Base-by-base conservation (phyloP, 1,140 invertebrate genomes). In the Hyles vespertilio region DNA sequence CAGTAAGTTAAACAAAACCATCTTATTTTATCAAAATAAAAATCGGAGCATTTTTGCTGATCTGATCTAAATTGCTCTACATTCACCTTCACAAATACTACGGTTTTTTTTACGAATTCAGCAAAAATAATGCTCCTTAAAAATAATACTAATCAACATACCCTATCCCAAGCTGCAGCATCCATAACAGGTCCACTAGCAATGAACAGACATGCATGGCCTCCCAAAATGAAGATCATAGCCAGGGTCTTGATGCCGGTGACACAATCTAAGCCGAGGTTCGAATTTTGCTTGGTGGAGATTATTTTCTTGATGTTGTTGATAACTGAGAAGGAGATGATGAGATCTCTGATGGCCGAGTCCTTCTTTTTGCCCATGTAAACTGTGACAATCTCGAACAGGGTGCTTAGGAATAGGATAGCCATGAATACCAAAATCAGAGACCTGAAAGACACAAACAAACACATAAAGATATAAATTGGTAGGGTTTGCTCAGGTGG, bases 131-230 rank as follows among this genome's bases (percentile, higher is more conserved):
- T 1, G 22, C 22, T 22, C 22, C 22, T 22, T 22, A 22, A 22
- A 22, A 11, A 10, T 11, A 48, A 10, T 5, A 6, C 7, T 5
- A n/a, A 11, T 34, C 9, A 63, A 77, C 81, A 83, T 82, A 93
- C 93, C 65, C 91, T 69, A 69, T 91, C 88, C 80, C 90, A 92
- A 70, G 92, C 93, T 58, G 90, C 83, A 8, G 87, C 85, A 72
- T 94, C 93, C 69, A 92, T 83, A 0, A 93, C 84, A 1, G 93
- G 93, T 49, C 92, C 92, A 61, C 91, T 91, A n/a, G 92, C 86
- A 49, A 92, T 88, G 67, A 93, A 94, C 44, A 93, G 79, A 8
- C 93, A 86, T 3, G 91, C 90, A 71, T 94, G 93, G 3, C 92
- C 92, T 32, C 81, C 84, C 0, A 94, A 82, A 51, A 94, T 93